phyloP scores from a whole-genome alignment of 2,113 vertebrate genomes.

The Nesogale talazaci region DNA sequence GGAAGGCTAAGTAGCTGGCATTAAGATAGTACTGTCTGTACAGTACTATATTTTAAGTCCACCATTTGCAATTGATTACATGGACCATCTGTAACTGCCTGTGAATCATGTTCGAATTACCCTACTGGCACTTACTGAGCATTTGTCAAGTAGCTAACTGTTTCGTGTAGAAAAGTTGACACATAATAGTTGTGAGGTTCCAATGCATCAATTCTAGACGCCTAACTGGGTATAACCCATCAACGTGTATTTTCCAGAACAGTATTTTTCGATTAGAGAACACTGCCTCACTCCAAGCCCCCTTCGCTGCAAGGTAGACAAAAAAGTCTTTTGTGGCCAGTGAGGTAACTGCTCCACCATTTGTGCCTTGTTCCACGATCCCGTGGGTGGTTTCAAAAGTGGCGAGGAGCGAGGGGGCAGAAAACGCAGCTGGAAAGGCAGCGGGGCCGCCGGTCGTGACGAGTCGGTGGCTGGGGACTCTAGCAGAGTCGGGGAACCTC shows the following conservation, averaged over 20 bases:
- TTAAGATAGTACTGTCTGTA: conserved; percentile 29
- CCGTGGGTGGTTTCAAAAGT: not conserved
- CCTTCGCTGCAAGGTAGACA: not conserved
- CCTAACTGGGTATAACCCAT: not conserved
- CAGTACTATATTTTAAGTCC: conserved; percentile 46
- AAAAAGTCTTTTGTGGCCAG: conserved; percentile 36
- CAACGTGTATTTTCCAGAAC: not conserved
- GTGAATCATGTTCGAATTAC: conserved; percentile 56
- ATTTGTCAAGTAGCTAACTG: conserved; percentile 58
- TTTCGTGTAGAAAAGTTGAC: conserved; percentile 48
- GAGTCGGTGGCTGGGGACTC: not conserved
- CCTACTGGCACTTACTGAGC: conserved; percentile 62
- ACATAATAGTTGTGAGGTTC: conserved; percentile 45
- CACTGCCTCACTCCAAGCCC: not conserved
- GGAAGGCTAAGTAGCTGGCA: conserved; percentile 25
- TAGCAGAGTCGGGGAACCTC: not conserved
- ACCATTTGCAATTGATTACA: conserved; percentile 64
- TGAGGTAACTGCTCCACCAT: not conserved
- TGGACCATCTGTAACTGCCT: conserved; percentile 56
- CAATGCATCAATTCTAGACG: conserved; percentile 56
- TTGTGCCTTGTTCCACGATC: not conserved
- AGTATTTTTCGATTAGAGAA: conserved; percentile 10
- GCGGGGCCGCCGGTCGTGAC: not conserved
- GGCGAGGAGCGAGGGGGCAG: not conserved
- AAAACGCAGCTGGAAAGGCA: not conserved